Base-by-base conservation (phyloP, 2,888 invertebrate species). In the Imbricaverruca yamaguchii region DNA sequence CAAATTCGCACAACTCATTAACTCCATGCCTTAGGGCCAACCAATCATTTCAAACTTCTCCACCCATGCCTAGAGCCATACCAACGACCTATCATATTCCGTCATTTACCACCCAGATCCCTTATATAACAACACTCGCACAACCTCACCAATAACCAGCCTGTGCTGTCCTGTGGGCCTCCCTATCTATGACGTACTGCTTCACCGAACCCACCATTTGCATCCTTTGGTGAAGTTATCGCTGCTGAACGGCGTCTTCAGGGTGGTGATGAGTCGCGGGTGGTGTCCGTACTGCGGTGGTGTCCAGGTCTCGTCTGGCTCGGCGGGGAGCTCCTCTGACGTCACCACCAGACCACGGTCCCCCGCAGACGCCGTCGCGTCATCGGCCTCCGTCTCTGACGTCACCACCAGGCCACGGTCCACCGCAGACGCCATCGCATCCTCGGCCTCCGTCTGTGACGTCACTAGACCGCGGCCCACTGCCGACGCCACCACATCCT, bases 181-280 rank as follows among this genome's bases (percentile, higher is more conserved):
- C 25, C 59, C 9, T 78, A 59, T 18, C 8, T 57, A 53, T 25
- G 39, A 9, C 18, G 21, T 78, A 3, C 21, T 25, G 39, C 57
- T 15, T n/a, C 18, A 23, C 77, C 13, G 18, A 21, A n/a, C 82
- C 82, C 56, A 83, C 83, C 83, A 83, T 82, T 83, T 83, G 69
- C 83, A 83, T 13, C 83, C 83, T 67, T 83, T 83, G 55, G 83
- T 83, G 59, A 80, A 83, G 55, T 82, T 81, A 23, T 77, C 80
- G 11, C 59, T n/a, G 15, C 12, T 13, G 69, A 69, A 69, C n/a
- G 69, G 69, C 18, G 69, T 8, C 7, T 18, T 18, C 39, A 69
- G 12, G 15, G 13, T 53, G 39, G 53, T 53, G 39, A 69, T 13
- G 8, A 53, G 69, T 3, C 10, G 69, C n/a, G 69, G 69, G 1